phyloP scores from a whole-genome alignment of 2,888 invertebrate genomes.

The Netelia inedita region DNA sequence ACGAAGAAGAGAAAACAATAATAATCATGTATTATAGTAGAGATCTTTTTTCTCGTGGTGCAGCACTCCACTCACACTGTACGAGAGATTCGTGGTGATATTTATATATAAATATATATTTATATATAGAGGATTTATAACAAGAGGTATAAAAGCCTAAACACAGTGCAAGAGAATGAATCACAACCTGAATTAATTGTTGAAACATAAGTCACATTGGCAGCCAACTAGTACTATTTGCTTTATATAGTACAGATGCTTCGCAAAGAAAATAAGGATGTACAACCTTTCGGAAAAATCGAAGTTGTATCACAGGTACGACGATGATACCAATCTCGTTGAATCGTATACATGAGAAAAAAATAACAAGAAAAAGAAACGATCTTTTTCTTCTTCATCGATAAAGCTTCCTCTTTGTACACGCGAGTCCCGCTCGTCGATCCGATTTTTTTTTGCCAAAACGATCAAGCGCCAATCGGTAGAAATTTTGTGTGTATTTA shows the following conservation, averaged over 20 bases:
- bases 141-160: constrained; percentile 42
- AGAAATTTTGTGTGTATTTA: not conserved
- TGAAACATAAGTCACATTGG: constrained; percentile 55
- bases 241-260: constrained; percentile 26
- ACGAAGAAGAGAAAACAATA: constrained; percentile 79
- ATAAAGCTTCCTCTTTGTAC: not conserved
- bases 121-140: constrained; percentile 11
- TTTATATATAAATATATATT: constrained; percentile 37
- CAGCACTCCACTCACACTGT: constrained; percentile 81
- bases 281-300: constrained; percentile 17
- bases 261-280: constrained; percentile 38
- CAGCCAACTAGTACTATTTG: constrained; percentile 64
- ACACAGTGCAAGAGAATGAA: constrained; percentile 53
- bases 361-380: not conserved
- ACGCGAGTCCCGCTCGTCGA: not conserved
- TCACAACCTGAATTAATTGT: constrained; percentile 34
- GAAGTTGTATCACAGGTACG: not conserved
- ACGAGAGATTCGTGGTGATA: constrained; percentile 70
- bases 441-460: not conserved
- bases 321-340: constrained; percentile 22
- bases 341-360: constrained; percentile 42
- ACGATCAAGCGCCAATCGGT: not conserved
- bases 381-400: not conserved
- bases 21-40: constrained; percentile 85
- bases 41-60: constrained; percentile 77